phyloP scores from a whole-genome alignment of 1,140 invertebrate genomes.

The Mactra quadrangularis region DNA sequence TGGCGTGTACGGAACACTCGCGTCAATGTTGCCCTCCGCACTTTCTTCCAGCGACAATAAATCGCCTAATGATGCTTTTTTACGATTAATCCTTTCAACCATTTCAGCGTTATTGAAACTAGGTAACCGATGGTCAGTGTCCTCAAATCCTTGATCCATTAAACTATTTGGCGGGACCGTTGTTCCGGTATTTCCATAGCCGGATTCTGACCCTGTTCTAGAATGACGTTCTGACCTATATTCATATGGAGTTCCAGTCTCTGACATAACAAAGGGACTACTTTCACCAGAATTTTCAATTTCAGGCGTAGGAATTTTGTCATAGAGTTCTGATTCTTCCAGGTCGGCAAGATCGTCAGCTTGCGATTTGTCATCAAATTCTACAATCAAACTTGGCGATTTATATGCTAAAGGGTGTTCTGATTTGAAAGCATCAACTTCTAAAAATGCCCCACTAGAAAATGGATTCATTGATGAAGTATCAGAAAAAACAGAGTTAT shows the following conservation, averaged over 20 bases:
- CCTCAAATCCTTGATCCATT: slow-evolving; percentile 69
- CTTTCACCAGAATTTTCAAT: slow-evolving; percentile 38
- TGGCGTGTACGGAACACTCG: slow-evolving; percentile 73
- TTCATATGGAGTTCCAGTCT: slow-evolving; percentile 48
- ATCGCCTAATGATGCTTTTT: slow-evolving; percentile 69
- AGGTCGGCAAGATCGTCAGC: slow-evolving; percentile 54
- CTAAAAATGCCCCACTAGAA: not conserved
- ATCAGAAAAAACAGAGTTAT: not conserved
- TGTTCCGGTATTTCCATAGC: slow-evolving; percentile 68
- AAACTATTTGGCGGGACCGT: slow-evolving; percentile 78
- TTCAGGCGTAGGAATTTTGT: slow-evolving; percentile 54
- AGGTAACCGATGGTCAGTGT: slow-evolving; percentile 72
- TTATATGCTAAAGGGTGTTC: slow-evolving; percentile 23
- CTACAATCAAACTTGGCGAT: slow-evolving; percentile 47
- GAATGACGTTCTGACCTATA: slow-evolving; percentile 60
- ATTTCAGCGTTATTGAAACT: slow-evolving; percentile 82
- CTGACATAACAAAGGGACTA: slow-evolving; percentile 46
- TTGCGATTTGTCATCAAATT: slow-evolving; percentile 44
- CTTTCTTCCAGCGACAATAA: slow-evolving; percentile 36
- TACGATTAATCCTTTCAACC: slow-evolving; percentile 77
- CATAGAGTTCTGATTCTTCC: slow-evolving; percentile 55
- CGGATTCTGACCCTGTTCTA: slow-evolving; percentile 64
- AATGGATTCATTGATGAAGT: not conserved
- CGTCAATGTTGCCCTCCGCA: slow-evolving; percentile 17
- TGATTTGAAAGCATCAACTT: not conserved